Conservation (phyloP, 2,113 vertebrate species). For the Chelonoidis abingdonii region DNA sequence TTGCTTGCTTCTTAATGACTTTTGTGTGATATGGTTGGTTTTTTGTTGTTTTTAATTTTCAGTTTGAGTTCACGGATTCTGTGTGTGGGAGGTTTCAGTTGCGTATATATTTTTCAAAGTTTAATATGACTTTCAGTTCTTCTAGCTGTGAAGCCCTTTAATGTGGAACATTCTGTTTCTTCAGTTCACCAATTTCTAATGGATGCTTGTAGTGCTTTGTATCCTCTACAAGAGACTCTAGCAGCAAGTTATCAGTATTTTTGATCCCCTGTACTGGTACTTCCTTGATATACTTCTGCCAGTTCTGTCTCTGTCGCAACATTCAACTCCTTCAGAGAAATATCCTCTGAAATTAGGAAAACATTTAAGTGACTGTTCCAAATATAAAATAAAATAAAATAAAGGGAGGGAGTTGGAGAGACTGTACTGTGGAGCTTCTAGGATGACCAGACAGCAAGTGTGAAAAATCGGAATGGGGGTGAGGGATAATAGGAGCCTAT, state of each 20-base stretch:
- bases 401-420: no score
- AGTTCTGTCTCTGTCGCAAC: background rate
- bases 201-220: background rate
- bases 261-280: constrained; percentile 19
- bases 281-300: background rate
- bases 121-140: background rate
- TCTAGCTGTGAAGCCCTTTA: background rate
- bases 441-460: background rate
- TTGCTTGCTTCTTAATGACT: background rate
- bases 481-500: no score
- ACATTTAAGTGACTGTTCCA: background rate
- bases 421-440: background rate
- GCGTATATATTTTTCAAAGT: rapidly evolving
- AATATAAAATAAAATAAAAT: no score
- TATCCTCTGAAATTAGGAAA: background rate
- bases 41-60: background rate
- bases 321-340: background rate
- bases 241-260: background rate
- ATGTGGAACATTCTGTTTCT: background rate
- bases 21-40: background rate
- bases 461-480: no score
- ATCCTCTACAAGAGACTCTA: background rate
- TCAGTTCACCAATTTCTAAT: background rate
- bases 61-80: background rate
- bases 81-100: rapidly evolving